Evolutionary conservation across 1,140 invertebrate species (phyloP), one percentile per base, ranked within the genome.

Genomic region (Rhopalosiphum maidis): DNA sequence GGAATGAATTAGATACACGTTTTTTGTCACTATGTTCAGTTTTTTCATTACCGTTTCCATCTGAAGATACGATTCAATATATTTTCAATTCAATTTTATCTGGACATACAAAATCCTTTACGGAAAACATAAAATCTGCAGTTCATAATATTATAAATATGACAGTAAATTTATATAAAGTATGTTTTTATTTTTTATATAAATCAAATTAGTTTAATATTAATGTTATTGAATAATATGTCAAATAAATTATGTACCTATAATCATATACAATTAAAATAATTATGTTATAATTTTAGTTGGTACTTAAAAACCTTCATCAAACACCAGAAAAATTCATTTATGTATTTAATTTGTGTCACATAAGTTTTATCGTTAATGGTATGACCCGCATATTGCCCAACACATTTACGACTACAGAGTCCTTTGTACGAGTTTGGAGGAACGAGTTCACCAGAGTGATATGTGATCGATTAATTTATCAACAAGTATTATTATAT

Each of bases 311-410:
- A 35, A 97, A 98, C 94, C 95, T 99, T 92, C 97, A 98, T n/a
- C 98, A 98, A 37, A 99, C 98, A 0, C 98, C 98, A 15, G 97
- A 97, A 7, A 99, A 98, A 95, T 99, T 99, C 95, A 98, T 99
- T 95, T 99, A 99, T 95, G 98, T 98, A 93, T 99, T 99, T 95
- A 99, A 99, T 95, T 96, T 99, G 95, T 96, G 98, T 94, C 98
- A 99, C 96, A 95, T 99, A 91, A 98, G 98, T 2, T 96, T 97
- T 89, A 97, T 99, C 51, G 97, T 97, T 94, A 96, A 97, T 82
- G 98, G 98, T 5, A 94, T 99, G 94, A 97, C 97, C 91, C 96
- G 98, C 93, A 98, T 97, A 46, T 96, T 96, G 87, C 96, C 97
- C 0, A 95, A 95, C 46, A 87, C 94, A 48, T 96, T 96, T 94